phyloP scores from a whole-genome alignment of 2,888 invertebrate species.

The Teleiodes luculella region DNA sequence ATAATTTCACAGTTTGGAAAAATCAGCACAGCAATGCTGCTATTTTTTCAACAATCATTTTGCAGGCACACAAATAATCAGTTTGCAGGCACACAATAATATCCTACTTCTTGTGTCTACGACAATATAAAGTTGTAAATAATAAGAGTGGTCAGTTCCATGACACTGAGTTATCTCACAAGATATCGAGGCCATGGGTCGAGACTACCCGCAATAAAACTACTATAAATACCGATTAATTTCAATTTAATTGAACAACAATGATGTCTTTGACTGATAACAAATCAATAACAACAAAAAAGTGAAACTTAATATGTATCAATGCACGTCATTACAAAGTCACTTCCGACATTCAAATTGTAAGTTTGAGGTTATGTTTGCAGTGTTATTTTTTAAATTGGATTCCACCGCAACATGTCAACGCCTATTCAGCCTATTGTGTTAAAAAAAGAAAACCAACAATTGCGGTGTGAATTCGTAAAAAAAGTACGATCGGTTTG shows the following conservation, averaged over 20 bases:
- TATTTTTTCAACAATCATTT: no score
- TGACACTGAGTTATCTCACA: constrained; percentile 48
- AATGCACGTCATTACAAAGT: constrained; percentile 47
- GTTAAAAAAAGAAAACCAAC: constrained; percentile 48
- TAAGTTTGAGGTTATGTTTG: constrained; percentile 31
- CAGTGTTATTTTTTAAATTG: constrained; percentile 56
- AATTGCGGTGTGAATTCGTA: constrained; percentile 71
- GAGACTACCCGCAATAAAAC: constrained; percentile 49
- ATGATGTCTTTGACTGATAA: constrained; percentile 74
- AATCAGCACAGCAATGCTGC: no score
- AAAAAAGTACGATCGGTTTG: constrained; percentile 72
- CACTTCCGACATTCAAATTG: constrained; percentile 53
- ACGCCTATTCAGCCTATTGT: constrained; percentile 67
- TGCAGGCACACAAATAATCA: no score
- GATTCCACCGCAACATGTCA: constrained; percentile 68
- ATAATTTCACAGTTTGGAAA: no score
- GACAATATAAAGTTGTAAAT: constrained; percentile 48
- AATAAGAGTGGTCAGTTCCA: constrained; percentile 64
- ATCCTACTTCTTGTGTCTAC: constrained; percentile 29
- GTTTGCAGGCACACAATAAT: no score
- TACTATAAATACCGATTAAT: constrained; percentile 72
- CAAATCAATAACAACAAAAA: constrained; percentile 47
- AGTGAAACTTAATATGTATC: constrained; percentile 62
- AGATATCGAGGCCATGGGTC: constrained; percentile 51
- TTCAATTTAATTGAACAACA: constrained; percentile 70